These are phyloP conservation scores for Tetragonula carbonaria DNA, from an alignment of 2,888 invertebrate genomes.

Conservation along the genomic window DNA sequence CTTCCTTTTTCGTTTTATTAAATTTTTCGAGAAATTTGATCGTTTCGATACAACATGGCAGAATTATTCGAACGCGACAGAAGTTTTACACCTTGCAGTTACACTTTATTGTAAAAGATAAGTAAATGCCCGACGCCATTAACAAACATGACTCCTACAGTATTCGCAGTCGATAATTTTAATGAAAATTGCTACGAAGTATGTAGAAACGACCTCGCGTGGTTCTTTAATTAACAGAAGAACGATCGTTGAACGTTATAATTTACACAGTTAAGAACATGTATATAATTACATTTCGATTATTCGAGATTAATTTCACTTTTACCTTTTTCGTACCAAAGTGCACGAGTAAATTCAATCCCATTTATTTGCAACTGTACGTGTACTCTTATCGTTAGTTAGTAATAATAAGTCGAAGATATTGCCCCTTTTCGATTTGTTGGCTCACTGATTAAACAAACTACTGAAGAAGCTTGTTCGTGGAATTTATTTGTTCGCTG, in stretches of 20 bases:
- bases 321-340: not conserved
- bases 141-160: not conserved
- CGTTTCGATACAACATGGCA: not conserved
- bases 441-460: slow-evolving; percentile 29
- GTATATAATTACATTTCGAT: not conserved
- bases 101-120: not conserved
- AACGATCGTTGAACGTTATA: not conserved
- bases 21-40: not conserved
- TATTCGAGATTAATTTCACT: not conserved
- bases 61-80: not conserved
- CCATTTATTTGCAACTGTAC: no score
- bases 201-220: not conserved
- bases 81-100: not conserved
- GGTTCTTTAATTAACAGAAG: not conserved
- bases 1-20: not conserved
- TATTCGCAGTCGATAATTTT: not conserved
- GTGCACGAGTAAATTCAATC: not conserved
- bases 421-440: slow-evolving; percentile 4
- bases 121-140: not conserved
- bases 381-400: not conserved
- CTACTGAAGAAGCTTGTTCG: slow-evolving; percentile 6
- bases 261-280: not conserved
- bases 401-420: not conserved
- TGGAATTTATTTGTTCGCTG: slow-evolving; percentile 33
- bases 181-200: not conserved